A percentile compares a stretch with the other conserved stretches of the same genome.
Evolutionary conservation across 1,140 invertebrate species (phyloP).

Genomic region (Kradibia gibbosae): DNA sequence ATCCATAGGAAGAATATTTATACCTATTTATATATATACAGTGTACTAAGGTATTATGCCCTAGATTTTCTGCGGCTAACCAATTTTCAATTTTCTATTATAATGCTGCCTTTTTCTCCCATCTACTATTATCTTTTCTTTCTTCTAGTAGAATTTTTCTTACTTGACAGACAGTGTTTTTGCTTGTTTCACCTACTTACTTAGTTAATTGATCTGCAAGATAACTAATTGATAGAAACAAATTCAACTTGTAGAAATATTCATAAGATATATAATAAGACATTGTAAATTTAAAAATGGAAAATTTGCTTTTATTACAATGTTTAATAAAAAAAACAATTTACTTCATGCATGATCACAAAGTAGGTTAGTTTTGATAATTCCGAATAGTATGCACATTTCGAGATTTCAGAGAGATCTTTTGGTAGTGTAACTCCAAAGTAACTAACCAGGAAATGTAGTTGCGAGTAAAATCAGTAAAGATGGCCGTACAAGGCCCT

Average conservation of each 20-base stretch:
- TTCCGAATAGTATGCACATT: too few relatives aligned
- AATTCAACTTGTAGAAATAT: neutral
- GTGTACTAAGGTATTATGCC: neutral
- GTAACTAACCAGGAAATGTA: conserved; percentile 29
- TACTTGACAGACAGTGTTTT: neutral
- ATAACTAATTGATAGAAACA: neutral
- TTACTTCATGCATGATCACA: too few relatives aligned
- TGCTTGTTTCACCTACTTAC: neutral
- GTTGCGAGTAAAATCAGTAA: too few relatives aligned
- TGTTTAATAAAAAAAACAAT: too few relatives aligned
- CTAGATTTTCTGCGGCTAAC: conserved; percentile 51
- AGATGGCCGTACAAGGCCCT: conserved; percentile 54
- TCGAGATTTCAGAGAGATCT: neutral
- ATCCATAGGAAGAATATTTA: neutral
- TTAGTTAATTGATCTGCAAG: neutral
- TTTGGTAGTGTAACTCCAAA: too few relatives aligned
- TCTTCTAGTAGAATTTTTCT: neutral
- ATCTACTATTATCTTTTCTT: conserved; percentile 10
- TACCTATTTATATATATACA: conserved; percentile 34
- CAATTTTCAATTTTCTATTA: conserved; percentile 62
- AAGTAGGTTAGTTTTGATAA: too few relatives aligned
- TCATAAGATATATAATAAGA: neutral
- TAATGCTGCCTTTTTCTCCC: conserved; percentile 47
- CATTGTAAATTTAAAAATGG: too few relatives aligned
- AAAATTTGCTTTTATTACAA: too few relatives aligned